Conservation (phyloP, 2,797 vertebrate species). For the Phoxinus dragarum region DNA sequence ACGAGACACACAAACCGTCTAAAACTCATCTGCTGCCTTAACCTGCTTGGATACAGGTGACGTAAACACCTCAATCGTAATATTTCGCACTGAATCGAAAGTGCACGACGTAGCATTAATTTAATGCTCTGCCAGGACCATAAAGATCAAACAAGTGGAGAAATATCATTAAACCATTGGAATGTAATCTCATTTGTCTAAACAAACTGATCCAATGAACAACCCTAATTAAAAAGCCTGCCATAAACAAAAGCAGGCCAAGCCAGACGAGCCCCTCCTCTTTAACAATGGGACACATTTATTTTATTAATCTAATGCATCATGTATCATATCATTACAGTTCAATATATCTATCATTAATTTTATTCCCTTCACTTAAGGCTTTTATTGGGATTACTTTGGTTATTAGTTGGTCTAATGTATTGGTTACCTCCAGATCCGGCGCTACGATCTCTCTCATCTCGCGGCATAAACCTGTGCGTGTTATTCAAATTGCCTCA, state of each 20-base stretch:
- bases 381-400: slow-evolving; percentile 99
- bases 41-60: slow-evolving; percentile 53
- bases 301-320: slow-evolving; percentile 99
- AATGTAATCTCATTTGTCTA: slow-evolving; percentile 97
- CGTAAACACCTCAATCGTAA: slow-evolving; percentile 27
- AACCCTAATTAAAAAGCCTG: slow-evolving; percentile 96
- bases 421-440: slow-evolving; percentile 99
- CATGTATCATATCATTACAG: slow-evolving; percentile 99
- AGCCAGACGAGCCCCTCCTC: slow-evolving; percentile 66
- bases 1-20: background rate
- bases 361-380: slow-evolving; percentile 99
- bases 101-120: slow-evolving; percentile 91
- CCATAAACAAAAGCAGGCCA: slow-evolving; percentile 89
- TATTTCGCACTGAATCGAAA: slow-evolving; percentile 55
- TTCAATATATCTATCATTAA: slow-evolving; percentile 99
- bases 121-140: slow-evolving; percentile 91
- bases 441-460: slow-evolving; percentile 99
- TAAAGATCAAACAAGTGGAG: slow-evolving; percentile 97
- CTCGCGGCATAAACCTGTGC: slow-evolving; percentile 99
- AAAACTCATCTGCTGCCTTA: slow-evolving; percentile 55
- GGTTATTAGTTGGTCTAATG: slow-evolving; percentile 99
- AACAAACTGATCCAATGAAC: slow-evolving; percentile 97
- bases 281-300: slow-evolving; percentile 91
- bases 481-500: slow-evolving; percentile 99
- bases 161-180: slow-evolving; percentile 94